phyloP scores from a whole-genome alignment of 2,888 invertebrate genomes.

The Eueremaeus valkanovi region DNA sequence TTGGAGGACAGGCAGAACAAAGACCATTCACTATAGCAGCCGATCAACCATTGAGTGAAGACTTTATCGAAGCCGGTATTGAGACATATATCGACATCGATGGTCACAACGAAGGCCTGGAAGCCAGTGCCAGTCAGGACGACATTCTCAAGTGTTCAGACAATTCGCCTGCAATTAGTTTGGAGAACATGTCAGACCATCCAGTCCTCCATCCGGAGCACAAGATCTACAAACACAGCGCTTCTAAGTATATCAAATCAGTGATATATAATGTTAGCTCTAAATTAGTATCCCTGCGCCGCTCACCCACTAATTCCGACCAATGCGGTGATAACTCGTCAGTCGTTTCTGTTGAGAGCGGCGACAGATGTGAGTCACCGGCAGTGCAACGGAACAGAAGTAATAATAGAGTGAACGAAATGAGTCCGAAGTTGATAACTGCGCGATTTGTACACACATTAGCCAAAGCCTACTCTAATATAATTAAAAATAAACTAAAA shows the following conservation, averaged over 20 bases:
- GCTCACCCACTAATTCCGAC: conserved; percentile 39
- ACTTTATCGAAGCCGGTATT: conserved; percentile 63
- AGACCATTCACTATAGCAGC: conserved; percentile 68
- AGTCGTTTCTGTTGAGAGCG: conserved; percentile 28
- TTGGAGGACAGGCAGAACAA: conserved; percentile 49
- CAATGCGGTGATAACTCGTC: conserved; percentile 29
- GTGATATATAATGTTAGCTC: conserved; percentile 50
- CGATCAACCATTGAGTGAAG: conserved; percentile 60
- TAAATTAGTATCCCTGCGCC: conserved; percentile 44
- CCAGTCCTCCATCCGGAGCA: conserved; percentile 67
- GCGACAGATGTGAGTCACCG: conserved; percentile 16
- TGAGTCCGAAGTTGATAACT: conserved; percentile 44
- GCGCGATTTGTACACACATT: conserved; percentile 50
- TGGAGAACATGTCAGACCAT: conserved; percentile 55
- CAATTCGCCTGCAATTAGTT: conserved; percentile 54
- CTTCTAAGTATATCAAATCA: conserved; percentile 51
- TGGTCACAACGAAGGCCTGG: not conserved
- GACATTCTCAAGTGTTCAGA: conserved; percentile 52
- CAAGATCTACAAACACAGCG: conserved; percentile 66
- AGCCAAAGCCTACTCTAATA: conserved; percentile 52
- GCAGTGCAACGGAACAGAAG: not conserved
- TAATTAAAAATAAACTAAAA: conserved; percentile 51
- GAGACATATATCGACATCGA: conserved; percentile 51
- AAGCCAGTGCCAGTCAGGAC: conserved; percentile 40
- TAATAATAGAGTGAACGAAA: conserved; percentile 42